phyloP scores from a whole-genome alignment of 1,140 invertebrate genomes.

The Caerostris darwini region DNA sequence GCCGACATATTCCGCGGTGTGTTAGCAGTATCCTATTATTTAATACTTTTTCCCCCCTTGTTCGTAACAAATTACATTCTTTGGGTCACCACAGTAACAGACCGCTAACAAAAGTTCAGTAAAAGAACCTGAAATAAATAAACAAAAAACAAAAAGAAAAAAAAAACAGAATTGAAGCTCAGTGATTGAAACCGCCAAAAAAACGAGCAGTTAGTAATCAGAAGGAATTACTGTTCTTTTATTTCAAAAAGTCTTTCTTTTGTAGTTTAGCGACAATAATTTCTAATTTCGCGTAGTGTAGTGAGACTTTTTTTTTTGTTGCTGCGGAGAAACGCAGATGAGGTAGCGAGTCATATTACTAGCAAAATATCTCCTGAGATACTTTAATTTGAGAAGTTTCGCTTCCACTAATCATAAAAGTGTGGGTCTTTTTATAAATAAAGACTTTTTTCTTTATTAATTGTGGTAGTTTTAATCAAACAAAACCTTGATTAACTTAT shows the following conservation, averaged over 20 bases:
- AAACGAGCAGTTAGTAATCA: neutral
- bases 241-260: neutral
- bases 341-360: neutral
- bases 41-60: constrained; percentile 11
- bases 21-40: neutral
- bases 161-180: neutral
- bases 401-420: neutral
- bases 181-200: constrained; percentile 20
- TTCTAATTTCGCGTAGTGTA: neutral
- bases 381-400: constrained; percentile 9
- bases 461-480: neutral
- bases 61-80: neutral
- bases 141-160: no score
- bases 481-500: no score
- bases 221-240: constrained; percentile 6
- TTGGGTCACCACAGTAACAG: constrained; percentile 1
- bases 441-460: no score
- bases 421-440: no score
- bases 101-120: neutral
- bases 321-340: neutral
- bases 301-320: no score
- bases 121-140: no score
- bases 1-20: neutral
- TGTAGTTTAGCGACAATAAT: constrained; percentile 29
- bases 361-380: neutral